A percentile compares a stretch with the other conserved stretches of the same genome.
phyloP scores from a whole-genome alignment of 2,113 vertebrate genomes.

The Hippocampus barbouri region DNA sequence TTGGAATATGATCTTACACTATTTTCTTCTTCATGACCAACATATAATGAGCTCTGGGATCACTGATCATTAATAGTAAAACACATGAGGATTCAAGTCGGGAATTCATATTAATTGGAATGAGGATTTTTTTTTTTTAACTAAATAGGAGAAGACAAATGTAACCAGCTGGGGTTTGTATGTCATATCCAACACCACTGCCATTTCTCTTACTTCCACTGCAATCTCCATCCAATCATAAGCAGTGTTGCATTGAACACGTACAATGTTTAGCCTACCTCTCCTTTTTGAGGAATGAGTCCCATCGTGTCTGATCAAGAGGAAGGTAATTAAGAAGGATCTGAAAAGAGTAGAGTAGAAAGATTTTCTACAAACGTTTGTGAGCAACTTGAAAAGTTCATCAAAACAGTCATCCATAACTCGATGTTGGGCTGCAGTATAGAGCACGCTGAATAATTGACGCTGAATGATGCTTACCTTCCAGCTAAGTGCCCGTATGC shows the following conservation, averaged over 20 bases:
- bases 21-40: background rate
- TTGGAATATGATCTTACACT: background rate
- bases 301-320: conserved; percentile 84
- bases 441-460: background rate
- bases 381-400: too few relatives aligned
- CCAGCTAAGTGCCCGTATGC: conserved; percentile 93
- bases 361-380: too few relatives aligned
- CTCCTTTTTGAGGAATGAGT: conserved; percentile 86
- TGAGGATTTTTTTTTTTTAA: background rate
- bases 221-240: background rate
- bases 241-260: background rate
- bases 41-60: background rate
- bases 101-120: background rate
- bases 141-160: too few relatives aligned
- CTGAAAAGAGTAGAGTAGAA: conserved; percentile 55
- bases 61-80: background rate
- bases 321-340: conserved; percentile 96
- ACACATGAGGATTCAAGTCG: background rate
- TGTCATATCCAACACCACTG: background rate
- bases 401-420: too few relatives aligned
- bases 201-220: background rate
- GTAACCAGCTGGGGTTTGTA: too few relatives aligned
- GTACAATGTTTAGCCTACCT: conserved; percentile 69
- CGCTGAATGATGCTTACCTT: conserved; percentile 78
- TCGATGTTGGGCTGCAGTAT: too few relatives aligned